Evolutionary conservation across 2,113 vertebrate species (phyloP).

Genomic region (Taurulus bubalis): DNA sequence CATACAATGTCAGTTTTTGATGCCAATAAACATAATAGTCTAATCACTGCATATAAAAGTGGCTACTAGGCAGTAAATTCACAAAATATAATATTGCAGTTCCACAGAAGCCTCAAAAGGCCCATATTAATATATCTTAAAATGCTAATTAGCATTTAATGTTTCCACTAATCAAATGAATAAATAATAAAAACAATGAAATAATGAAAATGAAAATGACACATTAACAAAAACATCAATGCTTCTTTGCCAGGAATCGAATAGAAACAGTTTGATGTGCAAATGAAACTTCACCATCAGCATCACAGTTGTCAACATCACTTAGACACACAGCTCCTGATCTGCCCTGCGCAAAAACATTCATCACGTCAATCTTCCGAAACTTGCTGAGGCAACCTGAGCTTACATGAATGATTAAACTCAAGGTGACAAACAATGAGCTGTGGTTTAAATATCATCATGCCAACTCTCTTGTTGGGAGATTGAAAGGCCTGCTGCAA

Average conservation of each 20-base stretch:
- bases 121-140: not conserved
- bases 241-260: not conserved
- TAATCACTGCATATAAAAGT: constrained; percentile 11
- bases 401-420: constrained; percentile 30
- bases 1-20: constrained; percentile 25
- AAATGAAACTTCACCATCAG: constrained; percentile 23
- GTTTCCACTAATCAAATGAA: not conserved
- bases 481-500: constrained; percentile 46
- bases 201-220: not conserved
- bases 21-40: constrained; percentile 28
- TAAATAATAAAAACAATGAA: not conserved
- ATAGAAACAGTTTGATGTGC: not conserved
- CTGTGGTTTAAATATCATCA: constrained; percentile 38
- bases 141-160: not conserved
- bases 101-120: constrained; percentile 6
- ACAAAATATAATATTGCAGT: not conserved
- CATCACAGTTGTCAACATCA: constrained; percentile 3
- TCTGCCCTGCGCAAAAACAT: not conserved
- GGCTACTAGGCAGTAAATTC: not conserved
- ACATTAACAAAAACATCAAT: constrained; percentile 2
- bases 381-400: constrained; percentile 21
- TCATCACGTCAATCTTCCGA: constrained; percentile 20
- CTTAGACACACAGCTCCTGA: constrained; percentile 18
- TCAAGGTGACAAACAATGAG: constrained; percentile 28
- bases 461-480: constrained; percentile 43